These are phyloP conservation scores for Acanthaster planci DNA, from an alignment of 35 echinoderm and acorn worm species.

Conservation along the genomic window DNA sequence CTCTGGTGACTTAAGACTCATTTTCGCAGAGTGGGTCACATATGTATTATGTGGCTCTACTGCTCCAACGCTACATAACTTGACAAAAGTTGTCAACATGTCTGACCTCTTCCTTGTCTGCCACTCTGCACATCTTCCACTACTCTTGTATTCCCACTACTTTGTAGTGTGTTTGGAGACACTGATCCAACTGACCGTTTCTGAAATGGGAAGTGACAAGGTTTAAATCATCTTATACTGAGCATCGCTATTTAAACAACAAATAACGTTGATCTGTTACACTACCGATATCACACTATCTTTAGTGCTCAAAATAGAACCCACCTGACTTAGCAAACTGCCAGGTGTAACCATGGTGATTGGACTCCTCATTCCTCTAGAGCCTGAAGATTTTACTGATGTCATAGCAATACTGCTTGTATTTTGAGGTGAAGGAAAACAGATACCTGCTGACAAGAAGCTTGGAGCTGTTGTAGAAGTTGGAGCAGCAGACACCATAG, in stretches of 20 bases:
- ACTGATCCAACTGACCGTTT: not conserved
- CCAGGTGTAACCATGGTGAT: slow-evolving; percentile 1
- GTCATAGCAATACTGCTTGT: not conserved
- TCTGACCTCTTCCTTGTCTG: not conserved
- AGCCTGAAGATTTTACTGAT: not conserved
- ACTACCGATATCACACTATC: no score
- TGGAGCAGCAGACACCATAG: slow-evolving; percentile 57
- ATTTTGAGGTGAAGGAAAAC: slow-evolving; percentile 39
- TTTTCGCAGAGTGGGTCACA: no score
- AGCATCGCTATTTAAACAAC: no score
- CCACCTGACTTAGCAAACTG: not conserved
- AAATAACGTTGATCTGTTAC: no score
- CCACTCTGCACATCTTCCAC: not conserved
- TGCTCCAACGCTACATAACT: no score
- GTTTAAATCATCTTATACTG: no score
- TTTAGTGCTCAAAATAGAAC: no score
- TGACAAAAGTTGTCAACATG: no score
- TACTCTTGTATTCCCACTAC: not conserved
- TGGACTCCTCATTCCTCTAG: slow-evolving; percentile 11
- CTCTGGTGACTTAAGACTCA: no score
- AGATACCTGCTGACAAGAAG: slow-evolving; percentile 1
- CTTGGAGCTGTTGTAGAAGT: not conserved
- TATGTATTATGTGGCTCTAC: no score
- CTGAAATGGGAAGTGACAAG: not conserved
- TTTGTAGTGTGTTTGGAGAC: not conserved